Conservation (phyloP, 2,113 vertebrate genomes). For the Craseonycteris thonglongyai region DNA sequence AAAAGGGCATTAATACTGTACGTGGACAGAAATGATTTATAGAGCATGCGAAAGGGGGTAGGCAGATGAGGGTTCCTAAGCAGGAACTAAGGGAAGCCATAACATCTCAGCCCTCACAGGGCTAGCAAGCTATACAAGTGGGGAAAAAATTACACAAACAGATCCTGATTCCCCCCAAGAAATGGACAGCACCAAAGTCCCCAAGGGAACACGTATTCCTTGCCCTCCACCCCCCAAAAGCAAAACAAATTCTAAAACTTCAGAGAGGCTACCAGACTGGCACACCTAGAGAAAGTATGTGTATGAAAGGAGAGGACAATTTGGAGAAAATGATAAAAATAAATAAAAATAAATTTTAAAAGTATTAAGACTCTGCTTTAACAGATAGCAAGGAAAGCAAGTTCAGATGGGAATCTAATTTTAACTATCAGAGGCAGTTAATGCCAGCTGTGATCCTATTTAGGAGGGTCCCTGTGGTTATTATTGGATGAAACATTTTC, state of each 20-base stretch:
- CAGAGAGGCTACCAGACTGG: neutral
- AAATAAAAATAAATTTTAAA: too few relatives aligned
- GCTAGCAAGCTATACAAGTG: neutral
- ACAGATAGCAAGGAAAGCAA: neutral
- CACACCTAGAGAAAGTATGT: neutral
- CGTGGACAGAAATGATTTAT: neutral
- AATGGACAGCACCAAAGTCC: neutral
- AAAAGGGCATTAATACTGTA: neutral
- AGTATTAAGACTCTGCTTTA: neutral
- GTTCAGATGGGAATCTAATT: neutral
- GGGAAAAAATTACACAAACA: neutral
- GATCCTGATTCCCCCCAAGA: neutral
- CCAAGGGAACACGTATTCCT: neutral
- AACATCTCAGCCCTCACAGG: neutral
- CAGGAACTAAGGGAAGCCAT: neutral
- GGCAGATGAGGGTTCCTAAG: neutral
- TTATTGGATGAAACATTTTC: neutral
- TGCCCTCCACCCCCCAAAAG: neutral
- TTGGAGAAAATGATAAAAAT: neutral
- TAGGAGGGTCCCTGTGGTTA: neutral
- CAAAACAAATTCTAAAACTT: neutral
- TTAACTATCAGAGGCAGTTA: neutral
- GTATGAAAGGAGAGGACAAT: neutral
- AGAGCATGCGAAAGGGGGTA: neutral
- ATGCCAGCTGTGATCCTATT: neutral